phyloP scores from a whole-genome alignment of 23 tunicate species.

The Oikopleura dioica region DNA sequence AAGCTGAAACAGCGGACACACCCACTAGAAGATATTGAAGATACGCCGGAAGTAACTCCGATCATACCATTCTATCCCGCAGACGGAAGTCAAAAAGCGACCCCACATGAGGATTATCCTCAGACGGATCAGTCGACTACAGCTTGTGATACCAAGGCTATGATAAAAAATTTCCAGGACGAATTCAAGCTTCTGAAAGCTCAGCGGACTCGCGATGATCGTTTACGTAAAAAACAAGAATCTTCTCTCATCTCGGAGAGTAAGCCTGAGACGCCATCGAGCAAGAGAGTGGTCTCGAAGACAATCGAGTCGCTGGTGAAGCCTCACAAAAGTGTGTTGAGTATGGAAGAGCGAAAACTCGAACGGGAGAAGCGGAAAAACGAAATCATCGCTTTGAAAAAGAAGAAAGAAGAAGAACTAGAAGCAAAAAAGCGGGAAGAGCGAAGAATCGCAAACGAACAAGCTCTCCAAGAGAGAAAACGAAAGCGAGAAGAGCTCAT shows the following conservation, averaged over 20 bases:
- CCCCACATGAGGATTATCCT: no score
- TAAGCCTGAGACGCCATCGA: no score
- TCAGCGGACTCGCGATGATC: no score
- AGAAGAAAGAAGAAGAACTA: background rate
- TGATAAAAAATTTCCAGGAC: no score
- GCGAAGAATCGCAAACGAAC: background rate
- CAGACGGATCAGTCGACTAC: no score
- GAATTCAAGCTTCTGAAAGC: no score
- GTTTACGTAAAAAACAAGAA: no score
- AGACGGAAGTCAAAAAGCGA: no score
- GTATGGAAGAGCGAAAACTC: background rate
- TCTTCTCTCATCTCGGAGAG: no score
- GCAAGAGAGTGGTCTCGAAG: no score
- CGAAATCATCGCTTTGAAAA: background rate
- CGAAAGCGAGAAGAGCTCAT: background rate
- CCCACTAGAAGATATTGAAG: background rate
- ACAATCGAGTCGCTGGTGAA: background rate
- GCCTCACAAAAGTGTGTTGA: background rate
- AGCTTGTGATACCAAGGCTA: no score
- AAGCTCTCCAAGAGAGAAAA: background rate
- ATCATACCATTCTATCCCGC: background rate
- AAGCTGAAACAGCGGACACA: background rate
- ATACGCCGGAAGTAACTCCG: background rate
- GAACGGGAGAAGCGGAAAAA: background rate
- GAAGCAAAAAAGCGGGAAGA: background rate